These are phyloP conservation scores for Cephus pulcher DNA, from an alignment of 2,888 invertebrate genomes.

Conservation along the genomic window DNA sequence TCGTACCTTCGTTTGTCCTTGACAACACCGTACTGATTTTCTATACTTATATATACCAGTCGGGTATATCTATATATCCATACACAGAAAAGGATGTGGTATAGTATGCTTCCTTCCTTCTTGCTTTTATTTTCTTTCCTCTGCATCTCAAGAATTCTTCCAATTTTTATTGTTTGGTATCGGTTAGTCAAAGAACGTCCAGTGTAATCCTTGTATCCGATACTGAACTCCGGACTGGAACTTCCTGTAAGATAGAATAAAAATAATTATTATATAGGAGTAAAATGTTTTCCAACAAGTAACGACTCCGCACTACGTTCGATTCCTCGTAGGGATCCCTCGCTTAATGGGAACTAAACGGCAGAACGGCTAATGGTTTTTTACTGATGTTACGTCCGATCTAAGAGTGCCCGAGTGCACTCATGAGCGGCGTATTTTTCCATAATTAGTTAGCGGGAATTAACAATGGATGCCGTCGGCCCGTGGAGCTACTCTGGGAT, in stretches of 20 bases:
- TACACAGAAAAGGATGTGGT: too few relatives aligned
- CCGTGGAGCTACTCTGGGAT: slow-evolving; percentile 23
- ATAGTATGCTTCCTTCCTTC: neutral
- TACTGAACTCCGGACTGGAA: too few relatives aligned
- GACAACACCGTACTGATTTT: neutral
- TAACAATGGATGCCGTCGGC: slow-evolving; percentile 38
- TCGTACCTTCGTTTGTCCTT: slow-evolving; percentile 12
- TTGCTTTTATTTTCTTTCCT: neutral
- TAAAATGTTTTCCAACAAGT: neutral
- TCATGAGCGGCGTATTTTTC: slow-evolving; percentile 44
- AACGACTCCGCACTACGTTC: neutral
- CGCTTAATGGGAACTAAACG: slow-evolving; percentile 6
- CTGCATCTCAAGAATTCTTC: neutral
- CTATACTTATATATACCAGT: neutral
- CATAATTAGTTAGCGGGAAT: slow-evolving; percentile 51
- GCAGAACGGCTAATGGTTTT: slow-evolving; percentile 44
- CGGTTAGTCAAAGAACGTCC: neutral
- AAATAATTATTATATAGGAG: neutral
- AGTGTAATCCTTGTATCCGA: neutral
- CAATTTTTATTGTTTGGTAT: neutral
- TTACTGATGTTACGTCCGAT: slow-evolving; percentile 33
- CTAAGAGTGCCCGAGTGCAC: slow-evolving; percentile 14
- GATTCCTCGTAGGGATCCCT: neutral
- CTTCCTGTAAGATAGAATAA: too few relatives aligned
- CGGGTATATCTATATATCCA: neutral